phyloP scores from a whole-genome alignment of 2,888 invertebrate genomes.

The Agriopis aurantiaria region DNA sequence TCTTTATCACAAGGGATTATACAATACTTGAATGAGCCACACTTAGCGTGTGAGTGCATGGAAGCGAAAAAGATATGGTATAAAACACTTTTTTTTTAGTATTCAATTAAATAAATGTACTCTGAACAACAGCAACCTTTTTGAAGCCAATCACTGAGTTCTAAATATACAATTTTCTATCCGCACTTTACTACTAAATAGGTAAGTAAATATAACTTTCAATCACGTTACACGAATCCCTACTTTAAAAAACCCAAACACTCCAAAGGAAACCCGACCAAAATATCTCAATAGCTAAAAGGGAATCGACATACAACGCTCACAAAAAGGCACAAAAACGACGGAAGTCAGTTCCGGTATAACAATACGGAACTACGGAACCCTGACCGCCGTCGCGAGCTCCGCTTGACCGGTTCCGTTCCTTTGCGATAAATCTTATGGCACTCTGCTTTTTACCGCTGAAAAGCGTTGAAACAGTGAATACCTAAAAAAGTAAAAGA shows the following conservation, averaged over 20 bases:
- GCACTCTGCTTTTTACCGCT: constrained; percentile 49
- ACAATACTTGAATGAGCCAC: too few species aligned
- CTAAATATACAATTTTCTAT: too few species aligned
- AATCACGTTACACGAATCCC: constrained; percentile 14
- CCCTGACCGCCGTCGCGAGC: constrained; percentile 38
- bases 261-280: constrained; percentile 22
- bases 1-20: too few species aligned
- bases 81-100: too few species aligned
- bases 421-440: constrained; percentile 55
- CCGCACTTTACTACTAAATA: neutral
- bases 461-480: constrained; percentile 45
- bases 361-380: constrained; percentile 46
- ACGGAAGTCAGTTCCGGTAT: constrained; percentile 32
- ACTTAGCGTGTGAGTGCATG: too few species aligned
- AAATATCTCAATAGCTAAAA: constrained; percentile 23
- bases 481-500: constrained; percentile 29
- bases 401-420: constrained; percentile 54
- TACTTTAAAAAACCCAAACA: constrained; percentile 28
- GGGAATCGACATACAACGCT: constrained; percentile 26
- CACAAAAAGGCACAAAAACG: constrained; percentile 27
- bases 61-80: too few species aligned
- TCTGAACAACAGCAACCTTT: too few species aligned
- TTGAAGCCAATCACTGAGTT: too few species aligned
- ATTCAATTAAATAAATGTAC: too few species aligned
- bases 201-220: neutral